Evolutionary conservation across 2,888 invertebrate genomes (phyloP), one percentile per base, ranked within the genome.

Genomic region (Eupsilia transversa): DNA sequence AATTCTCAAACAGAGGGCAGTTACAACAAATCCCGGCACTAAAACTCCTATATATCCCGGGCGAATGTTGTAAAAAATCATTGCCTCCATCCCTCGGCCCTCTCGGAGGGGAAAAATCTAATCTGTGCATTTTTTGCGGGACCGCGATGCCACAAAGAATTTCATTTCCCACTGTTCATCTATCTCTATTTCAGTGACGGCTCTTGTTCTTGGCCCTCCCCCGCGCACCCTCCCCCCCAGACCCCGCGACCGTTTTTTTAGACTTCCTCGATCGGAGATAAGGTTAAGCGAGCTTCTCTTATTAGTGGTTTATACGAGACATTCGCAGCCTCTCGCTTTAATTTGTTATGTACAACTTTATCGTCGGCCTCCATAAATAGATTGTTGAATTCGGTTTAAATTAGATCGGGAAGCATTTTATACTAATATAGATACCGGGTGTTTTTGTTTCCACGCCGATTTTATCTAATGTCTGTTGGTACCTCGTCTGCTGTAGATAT

Each of bases 161-260:
- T 96, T 96, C 96, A 96, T 96, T 96, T 96, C 96, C 96, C 96
- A 96, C 96, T 96, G 96, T 96, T 96, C 96, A 96, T 96, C 96
- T 96, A 96, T 96, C 96, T 96, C 96, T 96, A 96, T 96, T 96
- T 95, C 96, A 96, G 94, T 96, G 96, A 96, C 96, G 95, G 94
- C 96, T 94, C 96, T 96, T 96, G 96, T 96, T 96, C 96, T 96
- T 96, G 93, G 91, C 88, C 91, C 92, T 88, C 91, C 89, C 88
- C 90, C 88, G 81, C 88, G 65, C 82, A 84, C 80, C 77, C 84
- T 88, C 88, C 89, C 88, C 89, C 89, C 85, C 89, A 81, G 81
- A 78, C 92, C 92, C 91, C 92, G 92, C 92, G 91, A 91, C 93
- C 93, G 94, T 94, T 96, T 96, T 82, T 96, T 96, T 95, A 95